phyloP scores from a whole-genome alignment of 2,113 vertebrate genomes.

The Gobius niger region DNA sequence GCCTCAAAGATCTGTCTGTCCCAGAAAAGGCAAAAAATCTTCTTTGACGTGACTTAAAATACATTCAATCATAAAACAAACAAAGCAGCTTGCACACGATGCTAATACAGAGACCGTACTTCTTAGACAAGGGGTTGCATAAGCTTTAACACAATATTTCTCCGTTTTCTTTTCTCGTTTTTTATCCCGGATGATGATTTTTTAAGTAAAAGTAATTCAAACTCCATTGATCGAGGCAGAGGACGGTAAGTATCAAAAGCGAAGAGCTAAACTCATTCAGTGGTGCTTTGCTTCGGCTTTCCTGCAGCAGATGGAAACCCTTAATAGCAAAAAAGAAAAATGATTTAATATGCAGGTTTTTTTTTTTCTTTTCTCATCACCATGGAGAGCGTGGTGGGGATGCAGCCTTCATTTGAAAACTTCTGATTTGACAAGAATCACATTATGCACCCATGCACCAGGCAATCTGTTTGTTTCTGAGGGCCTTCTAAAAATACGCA shows the following conservation, averaged over 20 bases:
- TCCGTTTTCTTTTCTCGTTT: no score
- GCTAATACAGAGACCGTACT: no score
- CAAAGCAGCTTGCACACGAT: no score
- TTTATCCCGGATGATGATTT: no score
- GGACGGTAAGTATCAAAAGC: not conserved
- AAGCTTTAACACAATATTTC: no score
- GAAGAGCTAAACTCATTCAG: not conserved
- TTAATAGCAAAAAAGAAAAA: conserved; percentile 29
- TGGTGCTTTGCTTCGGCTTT: conserved; percentile 25
- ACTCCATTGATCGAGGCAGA: not conserved
- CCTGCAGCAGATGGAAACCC: conserved; percentile 49
- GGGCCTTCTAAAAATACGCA: conserved; percentile 33
- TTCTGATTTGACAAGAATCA: conserved; percentile 57
- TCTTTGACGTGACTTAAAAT: no score
- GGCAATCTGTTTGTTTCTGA: conserved; percentile 48
- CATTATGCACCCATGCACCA: conserved; percentile 50
- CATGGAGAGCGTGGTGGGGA: conserved; percentile 17
- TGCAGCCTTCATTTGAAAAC: conserved; percentile 26
- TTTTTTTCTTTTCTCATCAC: conserved; percentile 39
- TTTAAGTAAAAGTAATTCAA: not conserved
- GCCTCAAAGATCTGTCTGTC: no score
- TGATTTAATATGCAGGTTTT: conserved; percentile 34
- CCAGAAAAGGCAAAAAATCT: no score
- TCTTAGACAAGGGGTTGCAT: no score
- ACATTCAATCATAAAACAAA: no score